Evolutionary conservation across 2,797 vertebrate genomes (phyloP).

Genomic region (Rhinella marina): DNA sequence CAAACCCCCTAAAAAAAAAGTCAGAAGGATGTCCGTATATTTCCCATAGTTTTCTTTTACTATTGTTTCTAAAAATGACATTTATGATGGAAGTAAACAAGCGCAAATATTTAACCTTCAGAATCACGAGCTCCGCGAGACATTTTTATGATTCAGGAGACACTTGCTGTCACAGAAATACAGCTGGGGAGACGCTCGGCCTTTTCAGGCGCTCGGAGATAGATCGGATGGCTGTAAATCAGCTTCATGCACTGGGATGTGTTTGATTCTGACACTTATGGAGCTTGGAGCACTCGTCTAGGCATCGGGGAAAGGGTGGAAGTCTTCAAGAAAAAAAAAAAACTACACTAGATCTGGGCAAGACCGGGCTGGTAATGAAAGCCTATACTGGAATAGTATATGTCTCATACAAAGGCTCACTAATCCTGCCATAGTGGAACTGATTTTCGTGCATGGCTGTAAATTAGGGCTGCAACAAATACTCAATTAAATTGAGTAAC

Average conservation of each 20-base stretch:
- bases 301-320: neutral
- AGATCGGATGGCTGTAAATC: constrained; percentile 11
- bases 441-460: neutral
- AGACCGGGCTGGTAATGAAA: neutral
- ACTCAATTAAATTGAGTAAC: too few species aligned
- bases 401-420: neutral
- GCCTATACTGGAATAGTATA: neutral
- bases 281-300: neutral
- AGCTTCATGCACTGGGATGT: constrained; percentile 14
- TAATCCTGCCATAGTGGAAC: neutral
- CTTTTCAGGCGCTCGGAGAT: constrained; percentile 20
- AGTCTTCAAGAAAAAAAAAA: neutral
- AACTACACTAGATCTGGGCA: neutral
- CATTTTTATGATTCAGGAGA: constrained; percentile 26
- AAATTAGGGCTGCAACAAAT: too few species aligned
- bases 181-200: constrained; percentile 6
- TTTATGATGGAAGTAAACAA: constrained; percentile 23
- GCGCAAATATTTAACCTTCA: constrained; percentile 40
- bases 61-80: constrained; percentile 17
- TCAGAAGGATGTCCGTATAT: neutral
- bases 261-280: constrained; percentile 31
- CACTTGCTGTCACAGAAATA: constrained; percentile 28
- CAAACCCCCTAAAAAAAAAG: neutral
- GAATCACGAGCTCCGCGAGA: neutral
- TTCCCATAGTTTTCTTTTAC: neutral